Percentiles rank a stretch among this genome's conserved stretches.
These are phyloP conservation scores for Ganaspis sp. DNA, from an alignment of 1,140 invertebrate species.

Conservation along the genomic window DNA sequence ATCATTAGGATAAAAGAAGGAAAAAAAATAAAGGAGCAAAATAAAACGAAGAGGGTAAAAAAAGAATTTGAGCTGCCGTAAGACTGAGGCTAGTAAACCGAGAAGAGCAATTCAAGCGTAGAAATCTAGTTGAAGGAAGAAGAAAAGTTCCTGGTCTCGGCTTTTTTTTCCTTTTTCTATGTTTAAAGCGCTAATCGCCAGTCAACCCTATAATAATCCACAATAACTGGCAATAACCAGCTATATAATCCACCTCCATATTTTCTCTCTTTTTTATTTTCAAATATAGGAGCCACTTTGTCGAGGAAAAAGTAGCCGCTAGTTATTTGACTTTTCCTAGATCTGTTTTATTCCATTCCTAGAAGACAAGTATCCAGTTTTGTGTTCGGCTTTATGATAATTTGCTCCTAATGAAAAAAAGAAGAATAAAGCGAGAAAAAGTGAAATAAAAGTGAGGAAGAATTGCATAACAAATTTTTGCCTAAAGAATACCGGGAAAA, in stretches of 20 bases:
- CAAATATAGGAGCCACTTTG: background rate
- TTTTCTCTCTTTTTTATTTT: background rate
- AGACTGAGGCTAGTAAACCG: background rate
- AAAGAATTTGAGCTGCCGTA: background rate
- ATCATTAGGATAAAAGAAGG: conserved; percentile 8
- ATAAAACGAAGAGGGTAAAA: background rate
- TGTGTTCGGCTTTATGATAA: background rate
- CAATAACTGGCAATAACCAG: background rate
- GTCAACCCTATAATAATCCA: conserved; percentile 10
- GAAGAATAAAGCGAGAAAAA: no score
- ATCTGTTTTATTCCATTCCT: background rate
- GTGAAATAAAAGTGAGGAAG: no score
- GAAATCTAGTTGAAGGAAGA: conserved; percentile 23
- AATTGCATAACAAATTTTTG: no score
- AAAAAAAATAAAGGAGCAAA: background rate
- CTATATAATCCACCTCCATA: background rate
- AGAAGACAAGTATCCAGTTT: background rate
- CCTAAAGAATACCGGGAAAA: no score
- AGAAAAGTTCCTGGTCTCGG: conserved; percentile 5
- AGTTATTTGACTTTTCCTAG: background rate
- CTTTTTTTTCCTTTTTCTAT: background rate
- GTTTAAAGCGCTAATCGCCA: conserved; percentile 3
- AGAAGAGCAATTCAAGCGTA: conserved; percentile 22
- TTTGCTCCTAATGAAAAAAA: no score
- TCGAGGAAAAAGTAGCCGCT: background rate